Conservation (phyloP, 2,888 invertebrate species). For the Phragmatobia fuliginosa region DNA sequence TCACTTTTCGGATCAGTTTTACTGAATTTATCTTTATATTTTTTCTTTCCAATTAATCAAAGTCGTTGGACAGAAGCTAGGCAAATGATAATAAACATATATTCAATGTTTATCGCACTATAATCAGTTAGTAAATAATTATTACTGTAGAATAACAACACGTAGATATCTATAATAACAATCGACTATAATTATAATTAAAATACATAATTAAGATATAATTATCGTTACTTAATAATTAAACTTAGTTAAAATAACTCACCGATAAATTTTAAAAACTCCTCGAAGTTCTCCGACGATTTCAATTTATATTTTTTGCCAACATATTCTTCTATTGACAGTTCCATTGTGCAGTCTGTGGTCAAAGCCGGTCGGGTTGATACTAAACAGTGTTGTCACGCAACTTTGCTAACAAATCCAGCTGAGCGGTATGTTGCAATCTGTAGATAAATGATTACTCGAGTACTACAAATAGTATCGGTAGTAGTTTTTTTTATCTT, state of each 20-base stretch:
- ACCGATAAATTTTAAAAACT: constrained; percentile 72
- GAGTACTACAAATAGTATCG: neutral
- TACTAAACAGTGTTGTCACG: constrained; percentile 15
- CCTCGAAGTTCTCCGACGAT: constrained; percentile 71
- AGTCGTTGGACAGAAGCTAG: neutral
- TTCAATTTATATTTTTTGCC: constrained; percentile 63
- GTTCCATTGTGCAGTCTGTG: constrained; percentile 9
- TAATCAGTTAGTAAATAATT: neutral
- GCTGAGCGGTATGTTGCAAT: neutral
- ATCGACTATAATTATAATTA: neutral
- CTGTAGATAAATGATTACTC: constrained; percentile 8
- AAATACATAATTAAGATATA: neutral
- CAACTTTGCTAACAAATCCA: neutral
- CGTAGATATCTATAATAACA: neutral
- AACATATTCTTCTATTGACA: constrained; percentile 11
- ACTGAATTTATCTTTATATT: no score
- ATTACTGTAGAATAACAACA: neutral
- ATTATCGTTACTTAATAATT: neutral
- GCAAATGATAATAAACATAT: neutral
- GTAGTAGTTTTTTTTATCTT: neutral
- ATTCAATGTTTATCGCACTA: neutral
- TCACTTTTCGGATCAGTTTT: no score
- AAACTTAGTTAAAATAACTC: constrained; percentile 38
- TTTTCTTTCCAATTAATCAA: neutral
- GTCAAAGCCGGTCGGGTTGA: constrained; percentile 6